Evolutionary conservation across 2,797 vertebrate species (phyloP).

Genomic region (Gymnothorax reevesii): DNA sequence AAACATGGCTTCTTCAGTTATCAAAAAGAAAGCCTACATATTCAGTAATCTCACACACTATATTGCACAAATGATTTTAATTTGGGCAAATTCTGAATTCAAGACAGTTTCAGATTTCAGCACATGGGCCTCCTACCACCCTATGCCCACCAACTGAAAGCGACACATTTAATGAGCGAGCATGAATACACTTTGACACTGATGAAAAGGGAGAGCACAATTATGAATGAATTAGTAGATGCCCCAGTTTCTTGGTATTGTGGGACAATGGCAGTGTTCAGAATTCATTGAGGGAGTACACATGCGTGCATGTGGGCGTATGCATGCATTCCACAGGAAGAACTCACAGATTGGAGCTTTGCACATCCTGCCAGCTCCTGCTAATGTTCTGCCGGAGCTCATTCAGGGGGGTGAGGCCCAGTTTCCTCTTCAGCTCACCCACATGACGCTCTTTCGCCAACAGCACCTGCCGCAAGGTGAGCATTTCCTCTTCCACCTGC

Average conservation of each 20-base stretch:
- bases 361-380: constrained; percentile 91
- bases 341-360: constrained; percentile 89
- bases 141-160: neutral
- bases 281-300: neutral
- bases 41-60: neutral
- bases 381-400: constrained; percentile 88
- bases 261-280: neutral
- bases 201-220: neutral
- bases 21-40: neutral
- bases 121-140: neutral
- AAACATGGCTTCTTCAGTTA: neutral
- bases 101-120: neutral
- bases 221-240: neutral
- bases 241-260: neutral
- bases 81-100: neutral
- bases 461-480: constrained; percentile 88
- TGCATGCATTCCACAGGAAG: constrained; percentile 2
- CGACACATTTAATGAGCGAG: neutral
- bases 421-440: constrained; percentile 85
- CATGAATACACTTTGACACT: neutral
- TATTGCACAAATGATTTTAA: neutral
- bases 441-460: constrained; percentile 88
- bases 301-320: neutral
- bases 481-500: constrained; percentile 94
- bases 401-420: constrained; percentile 83